Evolutionary conservation across 2,888 invertebrate species (phyloP).

Genomic region (Melanophora roralis): DNA sequence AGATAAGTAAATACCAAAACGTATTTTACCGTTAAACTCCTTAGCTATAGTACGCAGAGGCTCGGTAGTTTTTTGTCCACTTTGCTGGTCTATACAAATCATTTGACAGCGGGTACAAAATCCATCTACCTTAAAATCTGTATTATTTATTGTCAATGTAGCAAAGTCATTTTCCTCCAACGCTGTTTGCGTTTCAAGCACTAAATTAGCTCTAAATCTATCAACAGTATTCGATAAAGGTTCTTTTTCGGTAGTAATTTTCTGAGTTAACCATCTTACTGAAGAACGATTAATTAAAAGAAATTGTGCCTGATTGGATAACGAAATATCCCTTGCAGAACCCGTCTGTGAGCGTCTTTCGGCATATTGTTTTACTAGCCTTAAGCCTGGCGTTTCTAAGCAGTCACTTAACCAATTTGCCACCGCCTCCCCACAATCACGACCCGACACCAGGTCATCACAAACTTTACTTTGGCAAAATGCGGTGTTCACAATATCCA

Average conservation of each 20-base stretch:
- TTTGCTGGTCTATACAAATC: constrained; percentile 94
- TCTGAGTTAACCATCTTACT: constrained; percentile 83
- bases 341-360: constrained; percentile 63
- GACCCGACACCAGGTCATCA: constrained; percentile 86
- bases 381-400: constrained; percentile 82
- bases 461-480: constrained; percentile 91
- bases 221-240: constrained; percentile 81
- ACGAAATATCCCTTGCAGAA: constrained; percentile 78
- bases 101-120: constrained; percentile 95
- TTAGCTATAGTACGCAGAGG: constrained; percentile 86
- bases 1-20: constrained; percentile 88
- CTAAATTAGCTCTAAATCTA: constrained; percentile 94
- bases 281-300: constrained; percentile 89
- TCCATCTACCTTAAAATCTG: constrained; percentile 82
- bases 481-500: constrained; percentile 71
- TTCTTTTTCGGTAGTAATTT: constrained; percentile 80
- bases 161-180: constrained; percentile 88
- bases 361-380: constrained; percentile 82
- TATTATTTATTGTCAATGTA: constrained; percentile 81
- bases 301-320: constrained; percentile 91
- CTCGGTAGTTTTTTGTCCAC: constrained; percentile 87
- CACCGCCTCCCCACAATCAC: constrained; percentile 90
- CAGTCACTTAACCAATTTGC: constrained; percentile 89
- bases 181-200: constrained; percentile 84
- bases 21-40: constrained; percentile 85